Percentiles rank a stretch among this genome's conserved stretches.
Evolutionary conservation across 1,140 invertebrate genomes (phyloP).

Genomic region (Prorops nasuta): DNA sequence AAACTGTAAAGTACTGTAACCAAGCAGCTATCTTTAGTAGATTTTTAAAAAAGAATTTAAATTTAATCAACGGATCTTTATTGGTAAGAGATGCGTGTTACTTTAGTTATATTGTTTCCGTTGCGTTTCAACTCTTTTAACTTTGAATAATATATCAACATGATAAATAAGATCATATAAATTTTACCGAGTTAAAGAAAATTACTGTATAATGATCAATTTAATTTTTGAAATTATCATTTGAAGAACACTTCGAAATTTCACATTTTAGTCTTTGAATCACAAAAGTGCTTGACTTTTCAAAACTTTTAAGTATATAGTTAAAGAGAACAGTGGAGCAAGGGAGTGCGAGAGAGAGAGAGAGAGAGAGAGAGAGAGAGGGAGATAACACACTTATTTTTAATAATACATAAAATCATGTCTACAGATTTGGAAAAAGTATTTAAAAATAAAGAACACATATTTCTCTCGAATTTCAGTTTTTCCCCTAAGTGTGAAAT

Average conservation of each 20-base stretch:
- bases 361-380: not conserved
- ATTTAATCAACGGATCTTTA: not conserved
- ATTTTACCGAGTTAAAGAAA: not conserved
- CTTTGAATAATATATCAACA: not conserved
- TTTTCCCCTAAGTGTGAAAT: constrained; percentile 14
- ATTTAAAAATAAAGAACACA: too few species aligned
- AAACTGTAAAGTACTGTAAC: too few species aligned
- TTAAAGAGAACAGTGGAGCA: not conserved
- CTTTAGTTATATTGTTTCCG: constrained; percentile 18
- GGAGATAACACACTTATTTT: not conserved
- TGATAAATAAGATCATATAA: not conserved
- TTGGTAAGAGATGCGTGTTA: not conserved
- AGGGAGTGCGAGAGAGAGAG: not conserved
- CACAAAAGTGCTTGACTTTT: constrained; percentile 25
- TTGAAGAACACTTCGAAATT: constrained; percentile 31
- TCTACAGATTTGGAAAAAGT: not conserved
- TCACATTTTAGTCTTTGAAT: constrained; percentile 30
- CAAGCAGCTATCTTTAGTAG: too few species aligned
- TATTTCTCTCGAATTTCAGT: too few species aligned
- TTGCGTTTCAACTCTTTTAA: not conserved
- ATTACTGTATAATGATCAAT: too few species aligned
- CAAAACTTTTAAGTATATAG: constrained; percentile 22
- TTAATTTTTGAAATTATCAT: not conserved
- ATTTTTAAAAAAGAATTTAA: too few species aligned
- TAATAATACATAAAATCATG: not conserved